Percentiles rank a stretch among this genome's conserved stretches.
phyloP scores from a whole-genome alignment of 2,113 vertebrate species.

The Miniopterus natalensis region DNA sequence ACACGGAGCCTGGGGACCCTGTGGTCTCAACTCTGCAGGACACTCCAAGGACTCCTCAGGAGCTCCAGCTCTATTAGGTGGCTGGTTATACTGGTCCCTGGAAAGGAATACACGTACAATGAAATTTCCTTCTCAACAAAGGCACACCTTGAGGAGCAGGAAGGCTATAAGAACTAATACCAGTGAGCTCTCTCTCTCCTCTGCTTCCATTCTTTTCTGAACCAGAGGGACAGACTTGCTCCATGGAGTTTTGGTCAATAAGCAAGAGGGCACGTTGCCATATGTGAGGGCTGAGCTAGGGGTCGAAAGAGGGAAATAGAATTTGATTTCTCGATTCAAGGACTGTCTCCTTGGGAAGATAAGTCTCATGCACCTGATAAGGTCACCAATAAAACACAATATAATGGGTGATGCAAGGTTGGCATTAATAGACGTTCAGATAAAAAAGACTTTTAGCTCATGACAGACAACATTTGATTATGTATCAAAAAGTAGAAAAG shows the following conservation, averaged over 20 bases:
- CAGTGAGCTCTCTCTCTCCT: not conserved
- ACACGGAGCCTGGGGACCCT: constrained; percentile 58
- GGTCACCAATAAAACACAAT: constrained; percentile 58
- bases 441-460: constrained; percentile 43
- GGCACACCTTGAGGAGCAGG: not conserved
- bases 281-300: not conserved
- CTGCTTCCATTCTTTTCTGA: constrained; percentile 33
- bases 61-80: constrained; percentile 71
- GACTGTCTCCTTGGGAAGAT: constrained; percentile 63
- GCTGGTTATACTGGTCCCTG: constrained; percentile 85
- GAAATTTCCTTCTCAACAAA: not conserved
- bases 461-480: constrained; percentile 19
- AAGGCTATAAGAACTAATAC: not conserved
- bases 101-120: constrained; percentile 59
- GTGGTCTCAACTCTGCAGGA: constrained; percentile 78
- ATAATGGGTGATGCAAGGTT: constrained; percentile 15
- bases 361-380: constrained; percentile 48
- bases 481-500: constrained; percentile 44
- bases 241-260: not conserved
- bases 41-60: constrained; percentile 60
- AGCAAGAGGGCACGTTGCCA: not conserved
- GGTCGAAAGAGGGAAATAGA: not conserved
- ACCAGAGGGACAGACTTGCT: not conserved
- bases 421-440: not conserved
- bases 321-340: constrained; percentile 60